Evolutionary conservation across 2,113 vertebrate genomes (phyloP), one percentile per base, ranked within the genome.

Genomic region (Butorides virescens): DNA sequence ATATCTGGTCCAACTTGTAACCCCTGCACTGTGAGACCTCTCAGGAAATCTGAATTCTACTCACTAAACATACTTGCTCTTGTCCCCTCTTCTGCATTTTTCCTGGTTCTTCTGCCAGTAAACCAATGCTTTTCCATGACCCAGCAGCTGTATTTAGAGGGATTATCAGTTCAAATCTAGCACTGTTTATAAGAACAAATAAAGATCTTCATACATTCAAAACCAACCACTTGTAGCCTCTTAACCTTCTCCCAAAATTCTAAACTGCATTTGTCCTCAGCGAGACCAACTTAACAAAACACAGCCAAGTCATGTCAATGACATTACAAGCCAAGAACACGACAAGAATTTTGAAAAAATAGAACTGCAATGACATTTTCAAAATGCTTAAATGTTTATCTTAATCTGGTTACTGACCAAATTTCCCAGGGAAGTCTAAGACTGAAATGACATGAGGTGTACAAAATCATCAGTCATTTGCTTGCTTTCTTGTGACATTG

Each of bases 331-430:
- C n/a, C 90, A 95, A 94, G 83, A 95, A 90, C 18, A 80, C 0
- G 1, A 93, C 49, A 94, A 83, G 72, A 94, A 95, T 80, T 88
- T 90, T 50, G 23, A 52, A 73, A 91, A 94, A 86, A 72, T 13
- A 70, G 34, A 88, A 86, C 22, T 36, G 63, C 63, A 83, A 44
- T n/a, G 71, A 50, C 50, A 92, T 90, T 92, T 86, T 86, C 34
- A 76, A 85, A 94, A 93, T 78, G 34, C 44, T 74, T 71, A 67
- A 67, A 44, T 88, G 75, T 95, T 94, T 94, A 67, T 90, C 90
- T 93, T 90, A 42, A 70, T 88, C 79, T 77, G 16, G 11, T 88
- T 84, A 80, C 42, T 56, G 72, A 86, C 13, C 32, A 86, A 65
- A 92, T 92, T 92, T 96, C 90, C 72, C 92, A 92, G 78, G 37